phyloP scores from a whole-genome alignment of 2,797 vertebrate species.

The Molossus alvarezi region DNA sequence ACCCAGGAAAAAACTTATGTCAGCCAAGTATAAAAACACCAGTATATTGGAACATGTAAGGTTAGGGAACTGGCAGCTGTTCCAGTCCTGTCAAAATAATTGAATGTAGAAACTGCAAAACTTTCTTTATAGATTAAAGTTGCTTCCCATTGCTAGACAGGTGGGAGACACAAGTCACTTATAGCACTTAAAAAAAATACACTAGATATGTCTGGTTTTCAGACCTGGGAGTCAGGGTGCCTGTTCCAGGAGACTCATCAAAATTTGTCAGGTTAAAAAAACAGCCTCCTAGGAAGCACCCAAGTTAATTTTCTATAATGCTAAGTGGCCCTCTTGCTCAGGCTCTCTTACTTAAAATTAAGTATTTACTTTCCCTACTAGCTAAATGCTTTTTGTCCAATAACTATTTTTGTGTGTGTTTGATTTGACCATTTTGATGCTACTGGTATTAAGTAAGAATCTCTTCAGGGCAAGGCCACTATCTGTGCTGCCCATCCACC shows the following conservation, averaged over 20 bases:
- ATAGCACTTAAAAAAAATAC: background rate
- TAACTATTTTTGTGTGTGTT: background rate
- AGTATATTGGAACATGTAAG: background rate
- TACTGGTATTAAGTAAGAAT: background rate
- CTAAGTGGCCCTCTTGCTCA: slow-evolving; percentile 23
- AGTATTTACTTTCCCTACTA: slow-evolving; percentile 62
- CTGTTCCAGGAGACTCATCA: slow-evolving; percentile 33
- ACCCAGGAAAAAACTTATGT: background rate
- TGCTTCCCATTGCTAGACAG: background rate
- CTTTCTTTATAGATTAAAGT: slow-evolving; percentile 29
- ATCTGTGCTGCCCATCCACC: background rate
- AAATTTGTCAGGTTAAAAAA: slow-evolving; percentile 15
- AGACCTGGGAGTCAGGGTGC: background rate
- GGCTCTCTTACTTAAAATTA: slow-evolving; percentile 58
- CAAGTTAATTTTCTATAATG: slow-evolving; percentile 55
- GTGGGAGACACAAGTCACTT: background rate
- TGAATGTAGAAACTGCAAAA: slow-evolving; percentile 34
- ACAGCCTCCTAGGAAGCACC: slow-evolving; percentile 32
- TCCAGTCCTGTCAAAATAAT: slow-evolving; percentile 35
- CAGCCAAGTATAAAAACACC: slow-evolving; percentile 7
- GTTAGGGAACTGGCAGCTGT: background rate
- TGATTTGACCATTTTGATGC: slow-evolving; percentile 7
- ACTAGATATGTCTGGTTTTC: background rate
- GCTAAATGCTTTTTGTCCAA: slow-evolving; percentile 11
- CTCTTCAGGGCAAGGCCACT: background rate